phyloP scores from a whole-genome alignment of 2,797 vertebrate species.

The Siniperca undulata region DNA sequence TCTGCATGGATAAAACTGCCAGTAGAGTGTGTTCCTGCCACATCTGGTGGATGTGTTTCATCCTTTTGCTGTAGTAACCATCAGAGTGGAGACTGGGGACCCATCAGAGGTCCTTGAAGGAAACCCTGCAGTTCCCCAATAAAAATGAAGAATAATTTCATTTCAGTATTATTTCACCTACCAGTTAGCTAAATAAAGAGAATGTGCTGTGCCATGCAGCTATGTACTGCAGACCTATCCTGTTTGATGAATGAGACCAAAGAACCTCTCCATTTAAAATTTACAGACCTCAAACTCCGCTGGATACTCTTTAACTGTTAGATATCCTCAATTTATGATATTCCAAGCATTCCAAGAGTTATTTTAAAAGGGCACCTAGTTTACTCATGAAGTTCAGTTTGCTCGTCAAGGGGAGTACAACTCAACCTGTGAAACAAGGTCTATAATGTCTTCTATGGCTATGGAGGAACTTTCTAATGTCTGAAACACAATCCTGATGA shows the following conservation, averaged over 20 bases:
- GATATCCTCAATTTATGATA: constrained; percentile 29
- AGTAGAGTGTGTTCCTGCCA: constrained; percentile 38
- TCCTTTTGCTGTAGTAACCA: constrained; percentile 34
- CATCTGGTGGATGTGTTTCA: constrained; percentile 71
- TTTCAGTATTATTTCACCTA: constrained; percentile 62
- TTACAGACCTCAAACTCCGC: constrained; percentile 30
- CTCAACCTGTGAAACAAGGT: constrained; percentile 8
- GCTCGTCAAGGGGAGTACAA: background rate
- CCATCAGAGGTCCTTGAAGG: constrained; percentile 49
- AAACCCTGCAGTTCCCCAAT: constrained; percentile 50
- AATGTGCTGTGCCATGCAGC: constrained; percentile 25
- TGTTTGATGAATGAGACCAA: background rate
- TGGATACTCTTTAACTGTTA: constrained; percentile 19
- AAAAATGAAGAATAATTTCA: constrained; percentile 71
- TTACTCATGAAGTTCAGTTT: background rate
- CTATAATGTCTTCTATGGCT: background rate
- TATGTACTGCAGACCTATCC: background rate
- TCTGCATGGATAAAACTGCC: constrained; percentile 28
- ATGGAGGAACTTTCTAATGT: background rate
- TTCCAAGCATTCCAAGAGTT: constrained; percentile 16
- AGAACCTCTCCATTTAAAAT: constrained; percentile 33
- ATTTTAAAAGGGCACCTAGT: constrained; percentile 22
- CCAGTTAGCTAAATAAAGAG: constrained; percentile 47
- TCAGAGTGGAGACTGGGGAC: constrained; percentile 61
- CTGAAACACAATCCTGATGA: constrained; percentile 1